Base-by-base conservation (phyloP, 35 echinoderm and acorn worm species). In the Ophioderma brevispina region DNA sequence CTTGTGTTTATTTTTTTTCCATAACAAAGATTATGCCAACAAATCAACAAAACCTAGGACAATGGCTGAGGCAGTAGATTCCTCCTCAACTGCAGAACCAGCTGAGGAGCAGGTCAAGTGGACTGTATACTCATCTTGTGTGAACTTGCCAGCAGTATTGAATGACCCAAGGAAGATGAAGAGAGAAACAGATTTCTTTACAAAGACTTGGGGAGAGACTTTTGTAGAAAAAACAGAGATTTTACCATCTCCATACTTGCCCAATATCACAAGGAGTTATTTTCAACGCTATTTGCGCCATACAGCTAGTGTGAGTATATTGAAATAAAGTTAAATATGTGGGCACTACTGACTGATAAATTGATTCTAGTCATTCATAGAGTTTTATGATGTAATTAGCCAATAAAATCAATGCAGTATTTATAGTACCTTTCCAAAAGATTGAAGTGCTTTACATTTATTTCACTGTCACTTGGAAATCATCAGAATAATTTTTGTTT, bases 121-220 rank as follows among this genome's bases (percentile, higher is more conserved):
- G 96, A 98, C 96, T 18, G 75, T 95, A 33, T 92, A 95, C 81
- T 95, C 89, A 81, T 94, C 96, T 0, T 85, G 78, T 31, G 93
- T 95, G 31, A 98, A 95, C 40, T 87, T 99, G 11, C 97, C 97
- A 81, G 97, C 97, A 0, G 93, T 99, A 17, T 80, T 99, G n/a
- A 99, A 99, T 85, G 97, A 99, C 76, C 97, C 97, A 49, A 90
- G 97, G 28, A 99, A 99, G 59, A 75, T 88, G 55, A 90, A 80
- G 49, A 80, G 97, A 39, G 97, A 99, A 77, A 87, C 88, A 75
- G 97, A 99, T 77, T 99, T 95, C 79, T 95, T 99, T 87, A 99
- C 93, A 0, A 99, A 99, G 80, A 99, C 97, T 0, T 99, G 97
- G 97, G 97, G 97, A 0, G 97, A 99, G 32, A 75, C 87, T 33